Evolutionary conservation across 2,888 invertebrate species (phyloP), one percentile per base, ranked within the genome.

Genomic region (Erebia epiphron): DNA sequence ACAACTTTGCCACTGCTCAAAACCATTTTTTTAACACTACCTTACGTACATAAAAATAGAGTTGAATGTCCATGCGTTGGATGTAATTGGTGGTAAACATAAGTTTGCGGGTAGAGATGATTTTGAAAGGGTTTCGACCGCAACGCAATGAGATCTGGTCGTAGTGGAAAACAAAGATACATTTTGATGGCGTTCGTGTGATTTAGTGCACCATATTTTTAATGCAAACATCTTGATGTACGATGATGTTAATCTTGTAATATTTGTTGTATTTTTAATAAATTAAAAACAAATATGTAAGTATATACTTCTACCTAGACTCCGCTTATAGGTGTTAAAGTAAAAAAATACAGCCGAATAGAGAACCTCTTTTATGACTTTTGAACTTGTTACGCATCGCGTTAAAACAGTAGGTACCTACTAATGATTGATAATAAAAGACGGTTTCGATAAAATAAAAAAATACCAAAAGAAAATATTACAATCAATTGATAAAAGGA

Each of bases 141-240:
- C 92, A 91, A 84, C 78, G 87, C 84, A 88, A 91, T 90, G 85
- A 86, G 89, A 88, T 87, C 85, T 86, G 83, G 79, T 84, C 84
- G 83, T 80, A 82, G 82, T 84, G 82, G 87, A 89, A 91, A 91
- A 92, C 91, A 91, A 91, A 90, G 91, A 89, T 90, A 82, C 79
- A 78, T 86, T 86, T 84, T 83, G 85, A 86, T 86, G 88, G 82
- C 78, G 81, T 75, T 80, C 78, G 74, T 77, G 78, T 90, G 91
- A 91, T 91, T 91, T 91, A 90, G 83, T 83, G 83, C 77, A 79
- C 85, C 67, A 71, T 75, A 65, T 70, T 70, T 75, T 73, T 74
- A 70, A 72, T 72, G 70, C 70, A 73, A 74, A 75, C 67, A 70
- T 70, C 54, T 65, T 74, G 72, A 68, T 67, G 68, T 72, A 67